phyloP scores from a whole-genome alignment of 2,113 vertebrate species.

The Synodontis membranacea region DNA sequence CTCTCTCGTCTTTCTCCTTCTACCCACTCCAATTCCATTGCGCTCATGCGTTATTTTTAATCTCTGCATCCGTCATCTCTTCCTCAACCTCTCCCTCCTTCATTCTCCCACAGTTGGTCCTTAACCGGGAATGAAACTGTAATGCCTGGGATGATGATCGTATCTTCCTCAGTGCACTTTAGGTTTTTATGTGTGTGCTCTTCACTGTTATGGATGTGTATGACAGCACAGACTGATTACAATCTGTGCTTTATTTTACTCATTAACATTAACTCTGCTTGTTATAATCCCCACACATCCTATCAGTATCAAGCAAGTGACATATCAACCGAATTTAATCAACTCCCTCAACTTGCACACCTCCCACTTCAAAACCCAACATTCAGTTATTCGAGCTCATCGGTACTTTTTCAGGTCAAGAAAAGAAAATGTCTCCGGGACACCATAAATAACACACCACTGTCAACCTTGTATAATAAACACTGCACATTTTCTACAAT shows the following conservation, averaged over 20 bases:
- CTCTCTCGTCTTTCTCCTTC: constrained; percentile 29
- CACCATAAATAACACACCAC: not conserved
- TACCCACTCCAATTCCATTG: not conserved
- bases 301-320: not conserved
- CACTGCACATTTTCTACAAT: not conserved
- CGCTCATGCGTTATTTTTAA: constrained; percentile 8
- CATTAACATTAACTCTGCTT: not conserved
- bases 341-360: too few relatives aligned
- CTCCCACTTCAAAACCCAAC: not conserved
- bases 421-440: not conserved
- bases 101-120: not conserved
- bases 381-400: not conserved
- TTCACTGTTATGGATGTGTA: not conserved
- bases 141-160: not conserved
- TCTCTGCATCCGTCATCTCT: constrained; percentile 12
- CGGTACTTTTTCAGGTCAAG: not conserved
- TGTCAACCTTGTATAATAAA: not conserved
- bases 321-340: not conserved
- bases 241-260: not conserved
- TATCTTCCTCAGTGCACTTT: not conserved
- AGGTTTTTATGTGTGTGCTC: not conserved
- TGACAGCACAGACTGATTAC: not conserved
- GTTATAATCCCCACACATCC: too few relatives aligned
- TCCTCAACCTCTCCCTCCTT: constrained; percentile 7
- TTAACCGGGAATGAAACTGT: not conserved